Conservation (phyloP, 2,888 invertebrate species). For the Maniola hyperantus region DNA sequence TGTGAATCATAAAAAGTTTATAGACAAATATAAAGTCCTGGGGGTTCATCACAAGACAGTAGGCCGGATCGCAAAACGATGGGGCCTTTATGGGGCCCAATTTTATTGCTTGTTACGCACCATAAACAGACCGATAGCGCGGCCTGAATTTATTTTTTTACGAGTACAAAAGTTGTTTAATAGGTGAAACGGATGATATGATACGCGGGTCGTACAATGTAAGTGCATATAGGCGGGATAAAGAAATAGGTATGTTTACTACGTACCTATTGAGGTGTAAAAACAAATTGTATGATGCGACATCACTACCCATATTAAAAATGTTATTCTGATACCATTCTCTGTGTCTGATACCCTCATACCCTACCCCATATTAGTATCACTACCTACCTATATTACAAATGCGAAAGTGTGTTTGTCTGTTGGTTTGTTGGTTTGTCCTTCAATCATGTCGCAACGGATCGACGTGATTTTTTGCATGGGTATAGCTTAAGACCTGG, state of each 20-base stretch:
- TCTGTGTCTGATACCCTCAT: no score
- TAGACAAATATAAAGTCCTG: conserved; percentile 72
- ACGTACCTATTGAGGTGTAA: background rate
- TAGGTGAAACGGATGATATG: conserved; percentile 46
- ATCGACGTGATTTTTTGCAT: no score
- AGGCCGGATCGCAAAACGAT: conserved; percentile 73
- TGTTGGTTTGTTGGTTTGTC: no score
- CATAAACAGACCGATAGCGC: conserved; percentile 74
- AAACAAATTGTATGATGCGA: background rate
- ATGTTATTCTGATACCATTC: no score
- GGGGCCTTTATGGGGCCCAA: conserved; percentile 54
- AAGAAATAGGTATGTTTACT: conserved; percentile 8
- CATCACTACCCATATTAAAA: background rate
- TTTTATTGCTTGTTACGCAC: conserved; percentile 80
- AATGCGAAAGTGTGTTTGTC: no score
- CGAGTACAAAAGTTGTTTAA: conserved; percentile 68
- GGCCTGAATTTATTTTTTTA: conserved; percentile 60
- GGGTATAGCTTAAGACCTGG: no score
- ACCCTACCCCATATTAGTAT: no score
- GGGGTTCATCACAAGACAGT: conserved; percentile 72
- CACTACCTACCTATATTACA: no score
- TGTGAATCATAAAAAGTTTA: conserved; percentile 69
- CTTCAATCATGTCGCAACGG: no score
- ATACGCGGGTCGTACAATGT: conserved; percentile 25
- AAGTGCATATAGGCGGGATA: conserved; percentile 21